Percentiles rank a stretch among this genome's conserved stretches.
These are phyloP conservation scores for Corythornis cristatus DNA, from an alignment of 2,113 vertebrate species.

Conservation along the genomic window DNA sequence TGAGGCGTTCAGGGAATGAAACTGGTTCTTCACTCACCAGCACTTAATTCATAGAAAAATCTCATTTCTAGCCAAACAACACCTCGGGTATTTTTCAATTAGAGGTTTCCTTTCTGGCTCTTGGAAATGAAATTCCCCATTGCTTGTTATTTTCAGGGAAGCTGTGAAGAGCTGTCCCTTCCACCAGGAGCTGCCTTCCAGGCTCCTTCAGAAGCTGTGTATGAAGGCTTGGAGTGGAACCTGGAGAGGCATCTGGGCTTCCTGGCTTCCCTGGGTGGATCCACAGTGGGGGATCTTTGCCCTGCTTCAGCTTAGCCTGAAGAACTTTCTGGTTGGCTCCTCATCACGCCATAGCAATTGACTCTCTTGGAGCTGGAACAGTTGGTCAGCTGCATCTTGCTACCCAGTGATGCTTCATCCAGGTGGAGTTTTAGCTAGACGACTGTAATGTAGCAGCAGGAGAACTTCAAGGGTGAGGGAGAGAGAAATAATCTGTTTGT, in stretches of 20 bases:
- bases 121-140: not conserved
- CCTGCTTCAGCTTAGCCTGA: accelerated
- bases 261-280: not conserved
- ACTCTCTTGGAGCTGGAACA: not conserved
- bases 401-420: not conserved
- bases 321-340: not conserved
- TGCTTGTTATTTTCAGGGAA: not conserved
- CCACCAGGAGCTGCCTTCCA: not conserved
- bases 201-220: not conserved
- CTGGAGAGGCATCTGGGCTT: not conserved
- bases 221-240: not conserved
- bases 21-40: not conserved
- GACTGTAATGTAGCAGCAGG: not conserved
- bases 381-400: not conserved
- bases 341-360: not conserved
- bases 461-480: not conserved
- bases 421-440: not conserved
- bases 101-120: not conserved
- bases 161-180: not conserved
- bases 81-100: not conserved
- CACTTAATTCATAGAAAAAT: not conserved
- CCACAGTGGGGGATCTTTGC: accelerated
- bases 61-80: not conserved
- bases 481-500: not conserved
- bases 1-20: not conserved